Base-by-base conservation (phyloP, 35 echinoderm and acorn worm species). In the Chiridota heheva region DNA sequence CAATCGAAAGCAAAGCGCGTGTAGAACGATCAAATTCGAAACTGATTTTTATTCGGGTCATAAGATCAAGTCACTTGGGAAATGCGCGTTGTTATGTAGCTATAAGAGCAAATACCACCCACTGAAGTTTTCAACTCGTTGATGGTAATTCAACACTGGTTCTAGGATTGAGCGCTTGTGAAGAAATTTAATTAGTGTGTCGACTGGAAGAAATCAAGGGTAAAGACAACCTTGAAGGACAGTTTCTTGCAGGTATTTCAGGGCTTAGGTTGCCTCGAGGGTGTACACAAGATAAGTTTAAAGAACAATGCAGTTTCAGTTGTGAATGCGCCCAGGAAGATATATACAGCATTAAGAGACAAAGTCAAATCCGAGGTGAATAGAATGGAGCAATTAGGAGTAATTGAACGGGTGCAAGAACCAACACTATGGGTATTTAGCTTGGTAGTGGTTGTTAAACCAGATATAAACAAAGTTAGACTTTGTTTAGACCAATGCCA, bases 401-500 rank as follows among this genome's bases (percentile, higher is more conserved):
- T 72, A 72, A 72, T 72, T 39, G 6, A 27, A 6, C 33, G 42
- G 42, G 68, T 72, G 42, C 33, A 27, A 72, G 68, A 42, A 17
- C 68, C 68, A 39, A 72, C 16, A 72, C 29, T 27, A 27, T 72
- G 68, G 68, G 68, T 72, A 17, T 39, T 27, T 42, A 72, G 68
- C 38, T 18, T 72, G 68, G 33, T 27, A 39, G 42, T 38, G 12
- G 68, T 72, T 8, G 61, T 65, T 24, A 65, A 65, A 29, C 61
- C 61, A n/a, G n/a, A n/a, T 31, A 24, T 31, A 29, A 56, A 56
- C 53, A 60, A 79, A 79, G 75, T 79, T 24, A 22, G 75, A 60
- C 35, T 79, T 32, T 79, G 75, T 65, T 33, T 79, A 12, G 75
- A 79, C 62, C 75, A 24, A 31, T 27, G 47, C 53, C 12, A 24